phyloP scores from a whole-genome alignment of 2,888 invertebrate genomes.

The Catocala sponsa region DNA sequence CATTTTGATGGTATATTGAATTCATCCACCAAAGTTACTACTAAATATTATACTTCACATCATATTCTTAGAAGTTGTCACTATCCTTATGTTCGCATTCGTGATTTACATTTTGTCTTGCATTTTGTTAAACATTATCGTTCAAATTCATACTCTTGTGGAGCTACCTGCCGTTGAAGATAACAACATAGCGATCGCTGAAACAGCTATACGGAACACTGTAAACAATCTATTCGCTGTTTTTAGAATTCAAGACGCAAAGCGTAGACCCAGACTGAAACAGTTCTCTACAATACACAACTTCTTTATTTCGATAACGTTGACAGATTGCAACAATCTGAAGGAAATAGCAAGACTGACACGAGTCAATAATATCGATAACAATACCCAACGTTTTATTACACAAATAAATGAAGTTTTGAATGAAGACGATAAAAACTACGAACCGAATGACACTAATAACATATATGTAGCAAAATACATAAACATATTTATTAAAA shows the following conservation, averaged over 20 bases:
- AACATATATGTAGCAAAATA: slow-evolving; percentile 45
- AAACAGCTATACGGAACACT: slow-evolving; percentile 55
- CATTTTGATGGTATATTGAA: slow-evolving; percentile 16
- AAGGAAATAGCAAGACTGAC: slow-evolving; percentile 60
- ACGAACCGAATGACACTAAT: slow-evolving; percentile 37
- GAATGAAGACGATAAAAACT: slow-evolving; percentile 55
- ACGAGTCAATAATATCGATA: slow-evolving; percentile 54
- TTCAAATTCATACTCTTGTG: slow-evolving; percentile 39
- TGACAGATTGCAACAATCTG: slow-evolving; percentile 60
- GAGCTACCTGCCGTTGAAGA: slow-evolving; percentile 51
- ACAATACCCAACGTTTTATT: slow-evolving; percentile 60
- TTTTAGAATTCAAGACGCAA: slow-evolving; percentile 55
- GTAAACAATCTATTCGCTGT: slow-evolving; percentile 62
- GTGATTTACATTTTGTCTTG: slow-evolving; percentile 34
- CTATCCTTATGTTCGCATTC: slow-evolving; percentile 36
- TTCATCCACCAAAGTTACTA: not conserved
- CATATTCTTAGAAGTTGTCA: not conserved
- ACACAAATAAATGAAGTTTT: slow-evolving; percentile 63
- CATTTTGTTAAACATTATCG: slow-evolving; percentile 28
- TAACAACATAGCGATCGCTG: slow-evolving; percentile 54
- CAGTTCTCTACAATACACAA: slow-evolving; percentile 65
- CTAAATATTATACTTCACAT: not conserved
- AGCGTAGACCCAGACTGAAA: slow-evolving; percentile 52
- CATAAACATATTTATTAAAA: slow-evolving; percentile 55
- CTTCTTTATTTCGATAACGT: slow-evolving; percentile 62